phyloP scores from a whole-genome alignment of 2,888 invertebrate genomes.

The Papilio elwesi region DNA sequence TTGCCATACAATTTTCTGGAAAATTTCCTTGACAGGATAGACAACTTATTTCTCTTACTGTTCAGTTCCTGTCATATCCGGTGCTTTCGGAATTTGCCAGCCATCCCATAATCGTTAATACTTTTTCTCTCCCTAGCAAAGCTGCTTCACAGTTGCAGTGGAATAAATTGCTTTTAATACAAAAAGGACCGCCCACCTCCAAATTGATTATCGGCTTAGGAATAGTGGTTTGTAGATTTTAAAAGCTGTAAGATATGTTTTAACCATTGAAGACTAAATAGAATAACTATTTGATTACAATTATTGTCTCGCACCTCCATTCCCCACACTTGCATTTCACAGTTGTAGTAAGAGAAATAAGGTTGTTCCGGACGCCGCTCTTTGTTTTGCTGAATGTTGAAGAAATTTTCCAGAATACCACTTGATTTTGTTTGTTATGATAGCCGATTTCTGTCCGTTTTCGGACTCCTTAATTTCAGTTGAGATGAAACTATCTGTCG shows the following conservation, averaged over 20 bases:
- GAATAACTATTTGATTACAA: conserved; percentile 82
- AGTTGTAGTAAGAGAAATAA: conserved; percentile 78
- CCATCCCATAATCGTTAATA: conserved; percentile 61
- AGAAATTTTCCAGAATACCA: conserved; percentile 80
- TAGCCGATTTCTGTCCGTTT: conserved; percentile 72
- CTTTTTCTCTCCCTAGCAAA: conserved; percentile 76
- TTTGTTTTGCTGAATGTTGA: conserved; percentile 55
- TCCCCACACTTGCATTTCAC: conserved; percentile 62
- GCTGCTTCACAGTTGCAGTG: conserved; percentile 81
- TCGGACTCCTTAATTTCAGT: conserved; percentile 82
- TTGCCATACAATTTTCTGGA: conserved; percentile 65
- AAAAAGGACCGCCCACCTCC: conserved; percentile 70
- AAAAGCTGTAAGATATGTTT: conserved; percentile 83
- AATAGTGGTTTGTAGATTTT: conserved; percentile 69
- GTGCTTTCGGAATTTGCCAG: conserved; percentile 47
- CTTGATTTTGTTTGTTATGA: conserved; percentile 64
- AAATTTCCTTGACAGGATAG: conserved; percentile 77
- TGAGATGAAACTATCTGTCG: conserved; percentile 81
- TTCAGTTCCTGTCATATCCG: conserved; percentile 57
- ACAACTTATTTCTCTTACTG: conserved; percentile 80
- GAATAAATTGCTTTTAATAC: conserved; percentile 74
- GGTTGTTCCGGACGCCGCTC: conserved; percentile 52
- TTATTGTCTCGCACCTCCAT: conserved; percentile 69
- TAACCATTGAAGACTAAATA: conserved; percentile 82
- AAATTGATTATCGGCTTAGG: conserved; percentile 63